Conservation (phyloP, 2,888 invertebrate genomes). For the Gymnoscelis rufifasciata region DNA sequence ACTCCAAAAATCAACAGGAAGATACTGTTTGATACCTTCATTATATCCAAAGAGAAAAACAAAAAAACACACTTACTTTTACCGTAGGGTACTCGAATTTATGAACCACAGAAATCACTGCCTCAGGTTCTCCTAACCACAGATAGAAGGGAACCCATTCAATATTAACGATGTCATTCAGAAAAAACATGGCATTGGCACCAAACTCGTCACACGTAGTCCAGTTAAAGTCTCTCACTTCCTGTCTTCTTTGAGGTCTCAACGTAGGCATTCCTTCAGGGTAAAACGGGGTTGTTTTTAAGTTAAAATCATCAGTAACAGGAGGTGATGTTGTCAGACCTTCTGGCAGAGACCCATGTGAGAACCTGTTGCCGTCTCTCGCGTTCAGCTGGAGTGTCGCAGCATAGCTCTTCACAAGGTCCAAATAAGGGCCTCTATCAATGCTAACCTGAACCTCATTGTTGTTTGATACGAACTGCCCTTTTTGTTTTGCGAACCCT, state of each 20-base stretch:
- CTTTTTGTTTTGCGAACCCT: background rate
- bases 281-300: background rate
- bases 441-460: background rate
- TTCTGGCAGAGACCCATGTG: background rate
- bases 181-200: slow-evolving; percentile 42
- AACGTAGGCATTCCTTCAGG: too few species aligned
- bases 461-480: background rate
- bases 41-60: too few species aligned
- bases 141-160: slow-evolving; percentile 58
- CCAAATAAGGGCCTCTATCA: background rate
- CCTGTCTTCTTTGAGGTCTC: background rate
- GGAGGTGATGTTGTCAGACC: background rate
- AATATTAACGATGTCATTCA: slow-evolving; percentile 47
- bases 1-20: too few species aligned
- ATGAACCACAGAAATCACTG: slow-evolving; percentile 31
- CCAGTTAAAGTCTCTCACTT: slow-evolving; percentile 32
- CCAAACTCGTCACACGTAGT: slow-evolving; percentile 56
- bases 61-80: slow-evolving; percentile 41
- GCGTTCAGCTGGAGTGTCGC: background rate
- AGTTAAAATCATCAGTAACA: too few species aligned
- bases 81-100: slow-evolving; percentile 48
- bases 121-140: slow-evolving; percentile 36
- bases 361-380: background rate
- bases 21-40: too few species aligned
- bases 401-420: background rate